Conservation (phyloP, 2,797 vertebrate species). For the Diceros bicornis region DNA sequence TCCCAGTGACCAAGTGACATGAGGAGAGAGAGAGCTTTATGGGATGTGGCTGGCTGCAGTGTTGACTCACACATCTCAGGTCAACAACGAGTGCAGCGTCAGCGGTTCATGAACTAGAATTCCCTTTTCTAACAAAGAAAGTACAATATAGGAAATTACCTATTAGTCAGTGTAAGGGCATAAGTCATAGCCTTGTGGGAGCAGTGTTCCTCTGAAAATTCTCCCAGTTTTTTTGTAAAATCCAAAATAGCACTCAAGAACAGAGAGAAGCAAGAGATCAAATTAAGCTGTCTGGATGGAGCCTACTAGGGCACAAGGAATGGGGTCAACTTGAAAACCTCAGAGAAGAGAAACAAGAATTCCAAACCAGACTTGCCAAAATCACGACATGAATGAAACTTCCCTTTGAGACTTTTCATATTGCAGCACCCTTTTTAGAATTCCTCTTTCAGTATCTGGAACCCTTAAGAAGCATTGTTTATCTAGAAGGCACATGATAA, state of each 20-base stretch:
- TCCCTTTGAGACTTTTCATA: neutral
- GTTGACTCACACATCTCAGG: neutral
- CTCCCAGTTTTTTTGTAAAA: neutral
- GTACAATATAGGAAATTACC: neutral
- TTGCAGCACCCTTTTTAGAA: neutral
- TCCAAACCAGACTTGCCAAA: slow-evolving; percentile 35
- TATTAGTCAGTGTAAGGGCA: neutral
- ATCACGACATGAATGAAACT: neutral
- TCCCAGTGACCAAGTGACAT: neutral
- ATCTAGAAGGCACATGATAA: neutral
- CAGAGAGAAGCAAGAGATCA: neutral
- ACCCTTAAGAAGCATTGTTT: neutral
- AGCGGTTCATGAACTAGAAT: neutral
- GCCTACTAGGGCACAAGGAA: neutral
- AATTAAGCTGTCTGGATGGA: neutral
- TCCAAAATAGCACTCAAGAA: slow-evolving; percentile 20
- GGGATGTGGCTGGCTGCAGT: neutral
- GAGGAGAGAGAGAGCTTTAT: neutral
- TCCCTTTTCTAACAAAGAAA: neutral
- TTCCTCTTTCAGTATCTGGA: neutral
- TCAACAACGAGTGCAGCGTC: neutral
- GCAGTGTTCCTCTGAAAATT: neutral
- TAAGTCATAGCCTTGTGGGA: neutral
- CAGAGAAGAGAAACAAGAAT: neutral
- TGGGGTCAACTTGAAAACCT: neutral